Conservation (phyloP, 1,140 invertebrate genomes). For the Thaumetopoea pityocampa region DNA sequence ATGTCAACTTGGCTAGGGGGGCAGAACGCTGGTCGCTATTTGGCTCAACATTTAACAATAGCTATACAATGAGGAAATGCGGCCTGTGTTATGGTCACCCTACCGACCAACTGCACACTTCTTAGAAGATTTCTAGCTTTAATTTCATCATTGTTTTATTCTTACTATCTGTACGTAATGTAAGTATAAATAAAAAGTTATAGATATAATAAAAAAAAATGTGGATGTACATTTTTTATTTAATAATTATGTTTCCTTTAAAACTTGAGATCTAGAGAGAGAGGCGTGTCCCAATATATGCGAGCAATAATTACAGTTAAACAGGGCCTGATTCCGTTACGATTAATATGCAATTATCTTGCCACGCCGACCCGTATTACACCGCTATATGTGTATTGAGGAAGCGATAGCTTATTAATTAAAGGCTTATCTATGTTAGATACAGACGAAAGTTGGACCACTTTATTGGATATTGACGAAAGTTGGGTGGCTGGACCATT, state of each 20-base stretch:
- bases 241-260: conserved; percentile 16
- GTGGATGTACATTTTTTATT: too few relatives aligned
- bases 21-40: too few relatives aligned
- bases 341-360: conserved; percentile 37
- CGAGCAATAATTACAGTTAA: conserved; percentile 32
- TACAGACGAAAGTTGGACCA: neutral
- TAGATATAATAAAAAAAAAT: conserved; percentile 9
- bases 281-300: conserved; percentile 22
- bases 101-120: too few relatives aligned
- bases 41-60: too few relatives aligned
- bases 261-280: conserved; percentile 7
- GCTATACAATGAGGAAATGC: too few relatives aligned
- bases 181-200: too few relatives aligned
- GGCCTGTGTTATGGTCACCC: too few relatives aligned
- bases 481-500: neutral
- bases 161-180: too few relatives aligned
- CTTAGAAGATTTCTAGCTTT: too few relatives aligned
- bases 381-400: conserved; percentile 10
- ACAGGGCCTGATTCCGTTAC: conserved; percentile 22
- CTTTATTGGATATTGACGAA: neutral
- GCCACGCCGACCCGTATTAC: conserved; percentile 19
- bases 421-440: conserved; percentile 8
- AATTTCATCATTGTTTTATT: too few relatives aligned
- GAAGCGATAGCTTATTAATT: conserved; percentile 17
- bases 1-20: too few relatives aligned